These are phyloP conservation scores for Poicephalus gulielmi DNA, from an alignment of 2,113 vertebrate species.

Conservation along the genomic window DNA sequence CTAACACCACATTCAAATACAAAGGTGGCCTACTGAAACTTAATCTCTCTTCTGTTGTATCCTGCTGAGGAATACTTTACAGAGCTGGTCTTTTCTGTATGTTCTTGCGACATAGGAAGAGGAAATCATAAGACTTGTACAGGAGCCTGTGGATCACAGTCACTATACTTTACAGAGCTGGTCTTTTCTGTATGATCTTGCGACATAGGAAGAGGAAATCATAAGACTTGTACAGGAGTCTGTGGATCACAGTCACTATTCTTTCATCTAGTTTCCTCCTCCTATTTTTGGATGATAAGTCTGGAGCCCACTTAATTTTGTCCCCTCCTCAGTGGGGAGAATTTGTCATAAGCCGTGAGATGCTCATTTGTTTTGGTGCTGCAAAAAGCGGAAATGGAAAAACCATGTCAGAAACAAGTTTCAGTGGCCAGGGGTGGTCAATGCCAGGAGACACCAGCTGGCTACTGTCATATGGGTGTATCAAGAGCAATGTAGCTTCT, in stretches of 20 bases:
- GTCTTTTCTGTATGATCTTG: background rate
- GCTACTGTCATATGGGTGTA: fast-evolving
- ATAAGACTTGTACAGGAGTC: background rate
- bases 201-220: background rate
- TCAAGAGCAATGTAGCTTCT: background rate
- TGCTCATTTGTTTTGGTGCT: background rate
- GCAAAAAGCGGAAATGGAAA: background rate
- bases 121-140: background rate
- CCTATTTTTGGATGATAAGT: fast-evolving
- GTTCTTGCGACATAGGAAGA: background rate
- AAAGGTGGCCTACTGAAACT: constrained; percentile 39
- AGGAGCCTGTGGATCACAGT: too few species aligned
- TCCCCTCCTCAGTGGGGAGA: fast-evolving
- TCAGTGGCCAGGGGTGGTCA: background rate
- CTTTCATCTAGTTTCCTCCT: background rate
- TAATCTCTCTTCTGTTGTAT: background rate
- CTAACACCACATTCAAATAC: background rate
- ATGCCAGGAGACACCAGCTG: background rate
- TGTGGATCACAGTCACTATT: background rate
- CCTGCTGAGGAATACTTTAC: background rate
- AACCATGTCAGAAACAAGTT: fast-evolving
- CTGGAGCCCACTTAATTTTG: background rate
- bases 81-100: background rate
- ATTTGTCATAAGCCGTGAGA: background rate
- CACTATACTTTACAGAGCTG: background rate